phyloP scores from a whole-genome alignment of 2,113 vertebrate genomes.

The Saimiri boliviensis region DNA sequence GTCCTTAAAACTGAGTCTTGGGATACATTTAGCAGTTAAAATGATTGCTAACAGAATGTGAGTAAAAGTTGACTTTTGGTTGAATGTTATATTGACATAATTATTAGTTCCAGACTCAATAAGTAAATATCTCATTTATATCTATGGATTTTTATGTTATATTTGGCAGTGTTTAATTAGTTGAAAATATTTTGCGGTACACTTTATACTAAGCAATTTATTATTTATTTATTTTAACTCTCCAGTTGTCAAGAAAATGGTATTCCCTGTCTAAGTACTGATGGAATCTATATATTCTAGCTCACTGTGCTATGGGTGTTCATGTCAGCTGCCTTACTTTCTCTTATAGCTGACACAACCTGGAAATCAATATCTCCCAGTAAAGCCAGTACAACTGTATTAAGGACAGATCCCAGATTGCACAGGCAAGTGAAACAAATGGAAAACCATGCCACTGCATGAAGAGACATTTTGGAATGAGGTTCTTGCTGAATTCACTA shows the following conservation, averaged over 20 bases:
- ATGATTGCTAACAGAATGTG: not conserved
- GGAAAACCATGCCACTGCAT: not conserved
- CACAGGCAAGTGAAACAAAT: not conserved
- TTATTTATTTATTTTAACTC: not conserved
- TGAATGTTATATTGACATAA: not conserved
- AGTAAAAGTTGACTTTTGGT: not conserved
- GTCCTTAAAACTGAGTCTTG: not conserved
- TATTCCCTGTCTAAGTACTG: not conserved
- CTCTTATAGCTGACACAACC: not conserved
- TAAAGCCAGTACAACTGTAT: not conserved
- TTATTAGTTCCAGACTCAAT: not conserved
- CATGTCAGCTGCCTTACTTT: not conserved
- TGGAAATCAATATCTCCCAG: not conserved
- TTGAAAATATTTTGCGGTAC: not conserved
- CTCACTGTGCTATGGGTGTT: not conserved
- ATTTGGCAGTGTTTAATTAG: constrained; percentile 5
- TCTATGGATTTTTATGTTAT: not conserved
- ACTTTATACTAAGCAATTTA: constrained; percentile 18
- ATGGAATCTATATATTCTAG: not conserved
- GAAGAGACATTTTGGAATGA: not conserved
- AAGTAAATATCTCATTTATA: not conserved
- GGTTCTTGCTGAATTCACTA: not conserved
- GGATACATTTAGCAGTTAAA: not conserved
- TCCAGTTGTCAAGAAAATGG: not conserved
- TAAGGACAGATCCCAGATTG: not conserved